Conservation (phyloP, 2,888 invertebrate species). For the Thecocarcelia acutangulata region DNA sequence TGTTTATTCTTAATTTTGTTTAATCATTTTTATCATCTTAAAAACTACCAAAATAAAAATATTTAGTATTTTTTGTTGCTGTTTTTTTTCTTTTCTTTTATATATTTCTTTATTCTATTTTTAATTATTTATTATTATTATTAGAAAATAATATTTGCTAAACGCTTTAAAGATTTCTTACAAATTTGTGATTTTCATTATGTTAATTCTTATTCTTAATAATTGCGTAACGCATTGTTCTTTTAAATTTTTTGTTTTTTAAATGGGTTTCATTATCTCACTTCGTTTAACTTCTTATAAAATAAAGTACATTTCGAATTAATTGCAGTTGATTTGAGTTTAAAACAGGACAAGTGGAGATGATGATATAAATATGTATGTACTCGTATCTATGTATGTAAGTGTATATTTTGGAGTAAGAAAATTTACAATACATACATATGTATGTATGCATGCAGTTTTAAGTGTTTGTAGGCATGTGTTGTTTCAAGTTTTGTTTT, state of each 20-base stretch:
- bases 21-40: conserved; percentile 54
- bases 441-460: not conserved
- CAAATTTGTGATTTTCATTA: conserved; percentile 46
- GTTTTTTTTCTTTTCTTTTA: conserved; percentile 38
- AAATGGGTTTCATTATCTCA: conserved; percentile 46
- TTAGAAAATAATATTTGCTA: conserved; percentile 57
- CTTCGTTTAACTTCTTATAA: conserved; percentile 50
- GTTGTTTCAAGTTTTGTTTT: too few relatives aligned
- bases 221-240: conserved; percentile 53
- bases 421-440: too few relatives aligned
- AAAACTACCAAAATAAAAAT: conserved; percentile 66
- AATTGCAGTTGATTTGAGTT: conserved; percentile 18
- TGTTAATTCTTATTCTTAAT: conserved; percentile 37
- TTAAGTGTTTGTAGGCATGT: not conserved
- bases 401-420: not conserved
- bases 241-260: conserved; percentile 35
- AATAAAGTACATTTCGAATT: conserved; percentile 51
- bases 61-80: conserved; percentile 57
- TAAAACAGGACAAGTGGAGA: conserved; percentile 13
- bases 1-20: conserved; percentile 31
- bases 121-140: conserved; percentile 1
- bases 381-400: conserved; percentile 3
- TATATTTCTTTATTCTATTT: conserved; percentile 13
- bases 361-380: conserved; percentile 12
- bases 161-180: conserved; percentile 53